Percentiles rank a stretch among this genome's conserved stretches.
Conservation (phyloP, 2,113 vertebrate species). For the Scomber scombrus region DNA sequence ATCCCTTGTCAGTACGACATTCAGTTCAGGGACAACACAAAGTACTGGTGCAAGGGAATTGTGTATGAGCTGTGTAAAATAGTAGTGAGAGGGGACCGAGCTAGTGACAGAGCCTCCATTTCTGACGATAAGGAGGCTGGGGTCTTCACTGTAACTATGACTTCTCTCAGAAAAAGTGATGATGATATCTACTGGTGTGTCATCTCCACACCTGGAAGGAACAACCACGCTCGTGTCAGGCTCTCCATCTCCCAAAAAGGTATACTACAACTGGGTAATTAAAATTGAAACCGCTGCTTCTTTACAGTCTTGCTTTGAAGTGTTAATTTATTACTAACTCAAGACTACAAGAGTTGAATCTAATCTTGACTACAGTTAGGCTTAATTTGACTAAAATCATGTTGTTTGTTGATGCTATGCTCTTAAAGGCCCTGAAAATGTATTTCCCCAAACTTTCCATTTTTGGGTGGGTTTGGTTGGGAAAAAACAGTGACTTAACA, state of each 20-base stretch:
- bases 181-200: slow-evolving; percentile 75
- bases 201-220: slow-evolving; percentile 22
- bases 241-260: slow-evolving; percentile 50
- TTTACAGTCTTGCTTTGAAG: background rate
- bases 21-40: slow-evolving; percentile 42
- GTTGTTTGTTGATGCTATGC: background rate
- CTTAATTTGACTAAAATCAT: background rate
- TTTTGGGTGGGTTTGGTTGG: background rate
- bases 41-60: slow-evolving; percentile 78
- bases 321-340: background rate
- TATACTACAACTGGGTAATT: slow-evolving; percentile 16
- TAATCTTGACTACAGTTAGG: too few relatives aligned
- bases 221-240: slow-evolving; percentile 42
- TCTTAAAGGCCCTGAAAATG: too few relatives aligned
- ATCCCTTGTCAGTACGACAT: slow-evolving; percentile 60
- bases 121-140: slow-evolving; percentile 53
- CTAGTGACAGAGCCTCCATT: slow-evolving; percentile 34
- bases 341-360: background rate
- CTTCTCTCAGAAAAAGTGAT: slow-evolving; percentile 52
- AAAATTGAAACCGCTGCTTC: background rate
- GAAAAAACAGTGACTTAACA: too few relatives aligned
- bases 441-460: too few relatives aligned
- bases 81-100: slow-evolving; percentile 33
- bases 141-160: slow-evolving; percentile 70
- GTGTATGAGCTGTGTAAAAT: slow-evolving; percentile 49